These are phyloP conservation scores for Intellagama lesueurii DNA, from an alignment of 2,797 vertebrate genomes.

Conservation along the genomic window DNA sequence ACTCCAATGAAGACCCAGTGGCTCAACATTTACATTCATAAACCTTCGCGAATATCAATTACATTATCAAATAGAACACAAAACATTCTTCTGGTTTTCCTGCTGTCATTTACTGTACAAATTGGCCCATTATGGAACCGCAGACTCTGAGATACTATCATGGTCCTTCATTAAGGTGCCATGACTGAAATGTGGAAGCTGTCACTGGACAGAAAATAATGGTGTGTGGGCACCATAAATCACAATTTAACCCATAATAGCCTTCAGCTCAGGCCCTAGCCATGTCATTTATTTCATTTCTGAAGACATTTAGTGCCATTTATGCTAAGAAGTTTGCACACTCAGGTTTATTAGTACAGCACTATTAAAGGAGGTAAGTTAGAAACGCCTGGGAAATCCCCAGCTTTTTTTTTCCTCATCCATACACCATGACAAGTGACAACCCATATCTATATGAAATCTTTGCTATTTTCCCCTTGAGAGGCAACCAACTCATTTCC, in stretches of 20 bases:
- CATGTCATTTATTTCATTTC: constrained; percentile 22
- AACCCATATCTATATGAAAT: rapidly evolving
- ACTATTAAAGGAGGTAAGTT: not conserved
- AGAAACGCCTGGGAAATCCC: constrained; percentile 4
- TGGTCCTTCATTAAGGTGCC: constrained; percentile 37
- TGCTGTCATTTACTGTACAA: constrained; percentile 9
- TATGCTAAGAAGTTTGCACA: constrained; percentile 36
- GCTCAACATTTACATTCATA: constrained; percentile 41
- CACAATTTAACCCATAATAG: constrained; percentile 39
- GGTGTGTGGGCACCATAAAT: not conserved
- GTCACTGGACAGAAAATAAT: constrained; percentile 38
- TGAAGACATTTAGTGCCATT: constrained; percentile 37
- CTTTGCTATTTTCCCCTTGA: not conserved
- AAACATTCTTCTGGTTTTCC: constrained; percentile 27
- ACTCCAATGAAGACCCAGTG: constrained; percentile 22
- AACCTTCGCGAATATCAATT: constrained; percentile 16
- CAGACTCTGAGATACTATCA: constrained; percentile 14
- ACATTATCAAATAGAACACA: constrained; percentile 28
- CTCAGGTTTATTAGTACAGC: constrained; percentile 28
- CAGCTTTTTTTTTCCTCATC: not conserved
- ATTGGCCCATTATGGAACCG: constrained; percentile 22
- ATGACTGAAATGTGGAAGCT: constrained; percentile 43
- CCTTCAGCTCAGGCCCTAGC: not conserved
- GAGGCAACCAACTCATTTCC: not conserved
- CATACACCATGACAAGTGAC: not conserved